Evolutionary conservation across 2,113 vertebrate genomes (phyloP), one percentile per base, ranked within the genome.

Genomic region (Oncorhynchus keta): DNA sequence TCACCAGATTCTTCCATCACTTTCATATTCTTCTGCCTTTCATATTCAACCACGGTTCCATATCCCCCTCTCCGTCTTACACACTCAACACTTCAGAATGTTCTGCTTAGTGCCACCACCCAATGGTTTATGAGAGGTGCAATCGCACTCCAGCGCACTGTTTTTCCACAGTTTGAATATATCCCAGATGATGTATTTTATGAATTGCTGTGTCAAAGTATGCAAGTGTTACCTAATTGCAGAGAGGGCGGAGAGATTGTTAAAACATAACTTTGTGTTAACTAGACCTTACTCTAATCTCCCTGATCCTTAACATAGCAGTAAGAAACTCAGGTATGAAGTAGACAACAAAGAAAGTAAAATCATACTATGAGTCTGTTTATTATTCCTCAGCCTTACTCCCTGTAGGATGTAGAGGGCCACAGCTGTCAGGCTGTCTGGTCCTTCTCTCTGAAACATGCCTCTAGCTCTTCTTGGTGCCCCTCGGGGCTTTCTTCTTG

Each of bases 401-500:
- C 51, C 3, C 35, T 49, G 9, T 74, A 61, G 13, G 22, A n/a
- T 65, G 73, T 7, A 26, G 13, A 67, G 65, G 13, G 26, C 14
- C 49, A 13, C 65, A 67, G 28, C 65, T 45, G 59, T 24, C n/a
- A 68, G 13, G 70, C 51, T 4, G 35, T n/a, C 68, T 64, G 35
- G 49, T 65, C 64, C 59, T 12, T 65, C 35, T 18, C 12, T 9
- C 32, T n/a, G 26, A 14, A 5, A 35, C 39, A 6, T 13, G 32
- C 62, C 16, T 70, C 22, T 68, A 79, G 24, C 20, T 70, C 39
- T 74, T 45, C 61, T 68, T 75, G 32, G 1, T 7, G 16, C 55
- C 20, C 69, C 72, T 74, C n/a, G 14, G 4, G 6, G 16, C 8
- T 70, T 71, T 83, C 57, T 70, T 66, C 24, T 78, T 77, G 49